A percentile compares a stretch with the other conserved stretches of the same genome.
phyloP scores from a whole-genome alignment of 2,113 vertebrate genomes.

The Colossoma macropomum region DNA sequence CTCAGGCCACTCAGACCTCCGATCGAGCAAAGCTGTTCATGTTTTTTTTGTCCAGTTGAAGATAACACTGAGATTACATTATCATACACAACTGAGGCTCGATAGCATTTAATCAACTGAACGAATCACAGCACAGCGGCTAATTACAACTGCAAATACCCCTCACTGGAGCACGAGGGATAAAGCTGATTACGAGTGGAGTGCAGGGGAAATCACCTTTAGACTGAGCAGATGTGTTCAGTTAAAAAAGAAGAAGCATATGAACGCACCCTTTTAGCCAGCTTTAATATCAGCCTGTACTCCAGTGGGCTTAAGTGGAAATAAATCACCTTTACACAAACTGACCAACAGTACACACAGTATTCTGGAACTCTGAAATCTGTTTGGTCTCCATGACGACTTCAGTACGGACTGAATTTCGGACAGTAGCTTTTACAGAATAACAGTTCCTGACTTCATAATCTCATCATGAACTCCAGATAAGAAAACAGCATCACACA shows the following conservation, averaged over 20 bases:
- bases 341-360: no score
- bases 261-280: not conserved
- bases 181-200: constrained; percentile 43
- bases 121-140: constrained; percentile 47
- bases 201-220: constrained; percentile 40
- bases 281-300: no score
- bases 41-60: constrained; percentile 19
- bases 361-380: no score
- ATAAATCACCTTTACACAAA: no score
- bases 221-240: constrained; percentile 35
- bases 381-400: no score
- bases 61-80: constrained; percentile 47
- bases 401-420: no score
- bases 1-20: constrained; percentile 3
- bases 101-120: constrained; percentile 55
- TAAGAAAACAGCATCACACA: no score
- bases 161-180: constrained; percentile 9
- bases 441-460: no score
- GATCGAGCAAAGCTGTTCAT: not conserved
- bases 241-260: constrained; percentile 35
- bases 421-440: no score
- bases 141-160: constrained; percentile 54
- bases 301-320: no score
- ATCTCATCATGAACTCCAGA: no score
- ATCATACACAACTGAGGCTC: constrained; percentile 34